Percentiles rank a stretch among this genome's conserved stretches.
These are phyloP conservation scores for Oncorhynchus keta DNA, from an alignment of 2,113 vertebrate genomes.

Conservation along the genomic window DNA sequence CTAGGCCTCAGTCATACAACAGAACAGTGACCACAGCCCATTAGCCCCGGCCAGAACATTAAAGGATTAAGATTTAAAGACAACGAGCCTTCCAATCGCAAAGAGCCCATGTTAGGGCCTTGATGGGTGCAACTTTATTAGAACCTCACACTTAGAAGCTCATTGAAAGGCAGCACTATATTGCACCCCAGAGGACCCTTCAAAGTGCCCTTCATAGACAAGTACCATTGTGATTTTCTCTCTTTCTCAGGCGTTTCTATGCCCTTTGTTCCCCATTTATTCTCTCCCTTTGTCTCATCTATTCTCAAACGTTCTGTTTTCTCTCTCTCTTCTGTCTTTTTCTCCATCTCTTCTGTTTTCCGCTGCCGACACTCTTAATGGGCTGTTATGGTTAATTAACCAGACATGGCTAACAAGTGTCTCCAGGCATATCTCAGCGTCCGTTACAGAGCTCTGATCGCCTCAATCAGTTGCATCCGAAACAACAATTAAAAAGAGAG, in stretches of 20 bases:
- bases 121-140: constrained; percentile 30
- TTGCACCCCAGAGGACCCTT: constrained; percentile 25
- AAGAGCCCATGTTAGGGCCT: constrained; percentile 23
- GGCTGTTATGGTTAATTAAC: constrained; percentile 31
- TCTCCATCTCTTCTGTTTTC: neutral
- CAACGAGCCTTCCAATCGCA: constrained; percentile 51
- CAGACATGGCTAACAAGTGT: constrained; percentile 27
- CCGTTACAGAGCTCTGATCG: constrained; percentile 26
- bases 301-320: neutral
- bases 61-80: constrained; percentile 43
- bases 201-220: neutral
- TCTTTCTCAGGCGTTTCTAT: neutral
- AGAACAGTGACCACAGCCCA: constrained; percentile 50
- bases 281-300: neutral
- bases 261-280: neutral
- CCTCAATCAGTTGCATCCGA: constrained; percentile 26
- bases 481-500: constrained; percentile 23
- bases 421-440: constrained; percentile 25
- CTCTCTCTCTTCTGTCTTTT: neutral
- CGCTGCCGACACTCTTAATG: neutral
- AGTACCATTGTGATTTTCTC: neutral
- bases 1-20: constrained; percentile 30
- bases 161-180: neutral
- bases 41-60: constrained; percentile 48
- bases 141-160: constrained; percentile 19